A percentile compares a stretch with the other conserved stretches of the same genome.
These are phyloP conservation scores for Corythornis vintsioides DNA, from an alignment of 2,113 vertebrate genomes.

Conservation along the genomic window DNA sequence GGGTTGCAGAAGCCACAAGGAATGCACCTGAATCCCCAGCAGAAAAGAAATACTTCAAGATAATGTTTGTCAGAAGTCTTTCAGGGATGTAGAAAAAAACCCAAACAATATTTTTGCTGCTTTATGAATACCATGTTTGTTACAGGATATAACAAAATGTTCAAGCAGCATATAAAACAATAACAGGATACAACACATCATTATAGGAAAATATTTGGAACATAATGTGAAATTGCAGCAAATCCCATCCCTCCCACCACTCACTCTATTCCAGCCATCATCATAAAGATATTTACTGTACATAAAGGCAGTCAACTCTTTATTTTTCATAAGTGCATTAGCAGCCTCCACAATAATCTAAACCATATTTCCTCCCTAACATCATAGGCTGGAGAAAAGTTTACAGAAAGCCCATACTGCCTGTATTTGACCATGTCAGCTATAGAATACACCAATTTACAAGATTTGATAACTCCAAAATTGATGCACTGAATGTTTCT, in stretches of 20 bases:
- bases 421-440: neutral
- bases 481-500: neutral
- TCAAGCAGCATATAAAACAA: slow-evolving; percentile 46
- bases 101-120: neutral
- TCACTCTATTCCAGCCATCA: slow-evolving; percentile 40
- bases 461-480: neutral
- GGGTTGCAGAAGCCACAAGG: neutral
- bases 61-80: neutral
- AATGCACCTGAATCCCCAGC: neutral
- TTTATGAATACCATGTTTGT: neutral
- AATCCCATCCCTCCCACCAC: neutral
- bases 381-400: neutral
- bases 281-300: slow-evolving; percentile 15
- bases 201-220: slow-evolving; percentile 48
- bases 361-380: slow-evolving; percentile 2
- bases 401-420: neutral
- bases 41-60: neutral
- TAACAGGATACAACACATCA: slow-evolving; percentile 67
- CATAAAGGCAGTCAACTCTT: neutral
- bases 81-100: neutral
- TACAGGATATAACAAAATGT: slow-evolving; percentile 49
- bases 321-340: slow-evolving; percentile 21
- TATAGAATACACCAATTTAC: neutral
- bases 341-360: neutral
- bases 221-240: slow-evolving; percentile 11